Evolutionary conservation across 2,113 vertebrate genomes (phyloP).

Genomic region (Melanerpes aurifrons): DNA sequence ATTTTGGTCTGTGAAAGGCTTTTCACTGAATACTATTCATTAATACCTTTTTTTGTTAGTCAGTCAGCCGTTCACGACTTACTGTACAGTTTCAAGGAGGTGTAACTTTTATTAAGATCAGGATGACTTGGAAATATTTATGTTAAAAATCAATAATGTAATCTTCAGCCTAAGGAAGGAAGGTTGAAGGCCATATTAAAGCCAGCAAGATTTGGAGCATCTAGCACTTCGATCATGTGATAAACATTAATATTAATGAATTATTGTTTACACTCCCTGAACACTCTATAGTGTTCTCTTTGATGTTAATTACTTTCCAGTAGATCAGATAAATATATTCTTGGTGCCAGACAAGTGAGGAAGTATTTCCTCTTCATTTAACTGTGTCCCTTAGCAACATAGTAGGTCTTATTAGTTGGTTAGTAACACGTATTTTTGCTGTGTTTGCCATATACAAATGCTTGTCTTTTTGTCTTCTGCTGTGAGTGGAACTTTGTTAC

Average conservation of each 20-base stretch:
- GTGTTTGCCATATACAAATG: background rate
- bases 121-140: background rate
- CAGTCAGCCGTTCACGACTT: slow-evolving; percentile 31
- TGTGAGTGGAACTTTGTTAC: background rate
- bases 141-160: background rate
- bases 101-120: slow-evolving; percentile 26
- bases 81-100: slow-evolving; percentile 44
- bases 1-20: background rate
- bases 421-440: background rate
- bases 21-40: slow-evolving; percentile 12
- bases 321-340: slow-evolving; percentile 48
- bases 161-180: background rate
- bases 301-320: slow-evolving; percentile 38
- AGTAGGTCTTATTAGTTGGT: slow-evolving; percentile 7
- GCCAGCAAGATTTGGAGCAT: background rate
- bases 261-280: background rate
- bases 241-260: slow-evolving; percentile 21
- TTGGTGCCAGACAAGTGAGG: slow-evolving; percentile 55
- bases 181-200: background rate
- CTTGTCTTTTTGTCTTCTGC: background rate
- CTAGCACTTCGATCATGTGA: background rate
- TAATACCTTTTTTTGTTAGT: background rate
- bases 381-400: slow-evolving; percentile 44
- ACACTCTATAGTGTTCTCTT: background rate
- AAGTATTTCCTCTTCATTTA: slow-evolving; percentile 66